These are phyloP conservation scores for Drosophila neoperkinsi DNA, from an alignment of 2,888 invertebrate species.

Conservation along the genomic window DNA sequence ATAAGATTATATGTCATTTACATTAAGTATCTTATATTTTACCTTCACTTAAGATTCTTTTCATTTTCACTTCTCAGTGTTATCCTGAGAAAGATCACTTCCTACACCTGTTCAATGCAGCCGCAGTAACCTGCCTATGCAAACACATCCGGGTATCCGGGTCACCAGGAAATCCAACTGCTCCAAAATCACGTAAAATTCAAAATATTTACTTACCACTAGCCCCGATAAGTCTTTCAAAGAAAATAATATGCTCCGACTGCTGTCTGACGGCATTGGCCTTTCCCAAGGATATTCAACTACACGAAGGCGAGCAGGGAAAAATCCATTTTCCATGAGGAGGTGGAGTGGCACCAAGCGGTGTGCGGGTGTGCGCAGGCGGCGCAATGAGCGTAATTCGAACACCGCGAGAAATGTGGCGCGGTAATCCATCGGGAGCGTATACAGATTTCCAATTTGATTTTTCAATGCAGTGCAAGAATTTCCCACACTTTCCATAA, in stretches of 20 bases:
- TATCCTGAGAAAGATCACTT: constrained; percentile 20
- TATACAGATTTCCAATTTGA: constrained; percentile 68
- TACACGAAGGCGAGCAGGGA: constrained; percentile 56
- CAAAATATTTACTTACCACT: constrained; percentile 62
- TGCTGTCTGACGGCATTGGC: constrained; percentile 10
- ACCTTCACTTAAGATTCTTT: not conserved
- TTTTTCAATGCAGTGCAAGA: constrained; percentile 41
- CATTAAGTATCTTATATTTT: not conserved
- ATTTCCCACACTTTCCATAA: constrained; percentile 61
- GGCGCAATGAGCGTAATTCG: constrained; percentile 74
- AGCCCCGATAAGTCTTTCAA: constrained; percentile 20
- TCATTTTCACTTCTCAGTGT: not conserved
- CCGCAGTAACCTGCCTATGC: constrained; percentile 46
- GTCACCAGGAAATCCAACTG: constrained; percentile 65
- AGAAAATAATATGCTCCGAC: constrained; percentile 17
- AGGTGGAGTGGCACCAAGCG: constrained; percentile 3
- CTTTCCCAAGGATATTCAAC: constrained; percentile 81
- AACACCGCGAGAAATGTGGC: constrained; percentile 80
- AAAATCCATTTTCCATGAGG: constrained; percentile 55
- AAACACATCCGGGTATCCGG: constrained; percentile 75
- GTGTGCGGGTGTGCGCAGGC: constrained; percentile 61
- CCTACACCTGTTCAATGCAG: constrained; percentile 58
- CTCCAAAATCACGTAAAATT: constrained; percentile 74
- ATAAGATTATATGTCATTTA: not conserved
- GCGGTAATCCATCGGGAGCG: constrained; percentile 59